A percentile compares a stretch with the other conserved stretches of the same genome.
Conservation (phyloP, 1,140 invertebrate genomes). For the Hormaphis cornu region DNA sequence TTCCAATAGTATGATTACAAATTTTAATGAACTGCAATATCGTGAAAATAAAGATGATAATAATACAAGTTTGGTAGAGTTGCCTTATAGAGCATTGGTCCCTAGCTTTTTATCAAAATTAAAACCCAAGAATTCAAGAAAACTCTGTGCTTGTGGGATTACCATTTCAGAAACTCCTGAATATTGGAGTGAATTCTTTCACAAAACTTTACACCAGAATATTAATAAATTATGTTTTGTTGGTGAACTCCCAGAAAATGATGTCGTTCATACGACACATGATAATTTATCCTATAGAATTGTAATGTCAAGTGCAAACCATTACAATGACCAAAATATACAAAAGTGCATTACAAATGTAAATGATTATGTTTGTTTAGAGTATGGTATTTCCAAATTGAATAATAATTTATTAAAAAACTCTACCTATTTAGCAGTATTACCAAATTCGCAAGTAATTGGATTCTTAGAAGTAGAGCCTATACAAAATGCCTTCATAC, state of each 20-base stretch:
- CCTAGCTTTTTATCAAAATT: constrained; percentile 3
- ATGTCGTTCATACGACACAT: neutral
- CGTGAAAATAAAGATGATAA: neutral
- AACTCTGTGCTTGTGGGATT: constrained; percentile 12
- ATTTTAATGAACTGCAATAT: constrained; percentile 21
- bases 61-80: constrained; percentile 21
- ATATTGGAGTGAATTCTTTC: neutral
- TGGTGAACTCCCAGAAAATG: neutral
- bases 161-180: neutral
- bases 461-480: constrained; percentile 14
- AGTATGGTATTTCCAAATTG: neutral
- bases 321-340: neutral
- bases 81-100: neutral
- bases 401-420: neutral
- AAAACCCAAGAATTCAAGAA: neutral
- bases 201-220: constrained; percentile 5
- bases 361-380: constrained; percentile 1
- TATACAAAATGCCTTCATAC: neutral
- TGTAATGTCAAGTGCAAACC: neutral
- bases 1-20: neutral
- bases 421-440: constrained; percentile 5
- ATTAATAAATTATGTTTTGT: constrained; percentile 10
- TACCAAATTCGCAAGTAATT: constrained; percentile 2
- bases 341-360: neutral
- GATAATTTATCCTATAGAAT: neutral